A percentile compares a stretch with the other conserved stretches of the same genome.
Evolutionary conservation across 2,113 vertebrate genomes (phyloP).

Genomic region (Eulemur macaco): DNA sequence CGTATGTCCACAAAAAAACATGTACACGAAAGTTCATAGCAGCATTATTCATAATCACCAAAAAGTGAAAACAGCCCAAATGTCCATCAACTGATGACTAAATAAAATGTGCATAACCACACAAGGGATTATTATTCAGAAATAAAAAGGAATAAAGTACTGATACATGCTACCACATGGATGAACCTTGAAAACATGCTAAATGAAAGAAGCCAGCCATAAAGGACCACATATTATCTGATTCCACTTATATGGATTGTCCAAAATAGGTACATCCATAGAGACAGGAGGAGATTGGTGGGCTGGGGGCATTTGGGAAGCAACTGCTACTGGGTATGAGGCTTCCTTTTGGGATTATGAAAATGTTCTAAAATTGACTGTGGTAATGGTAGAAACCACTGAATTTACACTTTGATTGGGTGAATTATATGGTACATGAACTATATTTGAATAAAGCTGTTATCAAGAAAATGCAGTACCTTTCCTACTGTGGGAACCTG

Average conservation of each 20-base stretch:
- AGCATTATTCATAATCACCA: not conserved
- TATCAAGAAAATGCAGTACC: slow-evolving; percentile 57
- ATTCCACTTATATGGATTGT: not conserved
- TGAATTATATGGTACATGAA: not conserved
- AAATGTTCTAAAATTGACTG: not conserved
- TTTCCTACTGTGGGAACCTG: slow-evolving; percentile 67
- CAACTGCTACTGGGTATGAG: not conserved
- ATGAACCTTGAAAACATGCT: not conserved
- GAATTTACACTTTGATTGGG: not conserved
- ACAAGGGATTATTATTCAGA: not conserved
- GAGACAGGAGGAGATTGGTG: not conserved
- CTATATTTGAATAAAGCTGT: not conserved
- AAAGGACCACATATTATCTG: not conserved
- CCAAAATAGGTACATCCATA: not conserved
- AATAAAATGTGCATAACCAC: not conserved
- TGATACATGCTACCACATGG: not conserved
- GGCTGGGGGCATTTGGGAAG: not conserved
- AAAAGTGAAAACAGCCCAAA: not conserved
- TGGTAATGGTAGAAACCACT: not conserved
- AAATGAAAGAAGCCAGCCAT: not conserved
- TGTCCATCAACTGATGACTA: not conserved
- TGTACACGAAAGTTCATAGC: not conserved
- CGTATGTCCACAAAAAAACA: not conserved
- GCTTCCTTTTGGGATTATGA: not conserved
- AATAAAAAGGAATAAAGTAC: not conserved